Evolutionary conservation across 2,888 invertebrate genomes (phyloP).

Genomic region (Stramonita haemastoma): DNA sequence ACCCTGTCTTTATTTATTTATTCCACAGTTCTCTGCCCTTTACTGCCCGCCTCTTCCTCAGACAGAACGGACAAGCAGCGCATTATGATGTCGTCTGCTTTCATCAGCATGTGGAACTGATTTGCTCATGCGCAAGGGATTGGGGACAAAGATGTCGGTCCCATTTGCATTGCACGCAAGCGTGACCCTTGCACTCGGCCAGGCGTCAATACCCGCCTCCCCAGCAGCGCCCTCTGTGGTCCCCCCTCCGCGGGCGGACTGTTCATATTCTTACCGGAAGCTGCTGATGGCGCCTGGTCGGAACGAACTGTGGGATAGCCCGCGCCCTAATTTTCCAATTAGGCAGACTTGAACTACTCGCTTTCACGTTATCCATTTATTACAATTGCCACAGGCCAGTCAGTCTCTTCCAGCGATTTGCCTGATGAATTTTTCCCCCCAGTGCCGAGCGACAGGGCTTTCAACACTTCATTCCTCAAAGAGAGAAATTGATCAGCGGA

Average conservation of each 20-base stretch:
- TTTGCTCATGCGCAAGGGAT: not conserved
- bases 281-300: constrained; percentile 40
- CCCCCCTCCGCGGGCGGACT: not conserved
- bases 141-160: constrained; percentile 25
- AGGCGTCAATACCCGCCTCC: not conserved
- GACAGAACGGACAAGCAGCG: not conserved
- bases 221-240: not conserved
- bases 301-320: constrained; percentile 35
- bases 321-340: constrained; percentile 44
- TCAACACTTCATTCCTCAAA: constrained; percentile 40
- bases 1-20: not conserved
- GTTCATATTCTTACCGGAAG: constrained; percentile 41
- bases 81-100: constrained; percentile 18
- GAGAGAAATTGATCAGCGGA: constrained; percentile 38
- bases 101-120: constrained; percentile 32
- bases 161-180: constrained; percentile 37
- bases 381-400: constrained; percentile 23
- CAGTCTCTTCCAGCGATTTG: not conserved
- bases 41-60: not conserved
- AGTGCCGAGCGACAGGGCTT: not conserved
- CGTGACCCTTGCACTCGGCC: not conserved
- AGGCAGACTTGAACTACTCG: constrained; percentile 24
- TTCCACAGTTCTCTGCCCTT: not conserved
- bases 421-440: constrained; percentile 4
- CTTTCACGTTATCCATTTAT: constrained; percentile 36